Evolutionary conservation across 2,113 vertebrate genomes (phyloP).

Genomic region (Carassius auratus): DNA sequence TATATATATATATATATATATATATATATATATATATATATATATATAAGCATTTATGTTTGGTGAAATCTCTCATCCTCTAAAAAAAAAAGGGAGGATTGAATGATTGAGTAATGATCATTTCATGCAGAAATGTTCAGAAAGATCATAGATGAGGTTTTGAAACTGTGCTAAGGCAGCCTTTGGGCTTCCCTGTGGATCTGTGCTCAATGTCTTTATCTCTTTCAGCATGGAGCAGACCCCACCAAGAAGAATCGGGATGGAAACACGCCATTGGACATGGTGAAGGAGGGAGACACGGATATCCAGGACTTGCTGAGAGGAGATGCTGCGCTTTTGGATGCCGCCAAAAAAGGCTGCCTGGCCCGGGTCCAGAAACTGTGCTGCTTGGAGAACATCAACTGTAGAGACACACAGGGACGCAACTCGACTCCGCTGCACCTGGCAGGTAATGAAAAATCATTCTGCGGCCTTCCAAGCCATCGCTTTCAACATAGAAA

Average conservation of each 20-base stretch:
- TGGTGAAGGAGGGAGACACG: constrained; percentile 97
- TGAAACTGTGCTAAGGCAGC: neutral
- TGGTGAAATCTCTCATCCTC: no score
- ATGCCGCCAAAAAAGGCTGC: constrained; percentile 97
- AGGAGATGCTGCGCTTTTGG: constrained; percentile 92
- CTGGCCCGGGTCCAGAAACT: constrained; percentile 95
- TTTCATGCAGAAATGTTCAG: no score
- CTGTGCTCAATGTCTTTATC: neutral
- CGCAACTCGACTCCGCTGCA: constrained; percentile 96
- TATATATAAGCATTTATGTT: no score
- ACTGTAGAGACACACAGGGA: constrained; percentile 97
- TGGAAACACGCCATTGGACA: constrained; percentile 93
- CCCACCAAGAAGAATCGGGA: constrained; percentile 98
- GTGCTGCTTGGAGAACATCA: constrained; percentile 95
- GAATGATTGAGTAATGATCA: no score
- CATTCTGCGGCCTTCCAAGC: neutral
- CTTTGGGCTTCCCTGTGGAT: neutral
- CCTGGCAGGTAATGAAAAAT: constrained; percentile 83
- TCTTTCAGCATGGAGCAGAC: constrained; percentile 90
- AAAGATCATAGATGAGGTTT: neutral
- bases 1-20: no score
- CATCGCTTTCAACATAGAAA: constrained; percentile 9
- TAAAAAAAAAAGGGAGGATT: no score
- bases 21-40: no score
- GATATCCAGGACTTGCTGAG: constrained; percentile 97